Evolutionary conservation across 2,888 invertebrate species (phyloP).

Genomic region (Drosophila anomalipes): DNA sequence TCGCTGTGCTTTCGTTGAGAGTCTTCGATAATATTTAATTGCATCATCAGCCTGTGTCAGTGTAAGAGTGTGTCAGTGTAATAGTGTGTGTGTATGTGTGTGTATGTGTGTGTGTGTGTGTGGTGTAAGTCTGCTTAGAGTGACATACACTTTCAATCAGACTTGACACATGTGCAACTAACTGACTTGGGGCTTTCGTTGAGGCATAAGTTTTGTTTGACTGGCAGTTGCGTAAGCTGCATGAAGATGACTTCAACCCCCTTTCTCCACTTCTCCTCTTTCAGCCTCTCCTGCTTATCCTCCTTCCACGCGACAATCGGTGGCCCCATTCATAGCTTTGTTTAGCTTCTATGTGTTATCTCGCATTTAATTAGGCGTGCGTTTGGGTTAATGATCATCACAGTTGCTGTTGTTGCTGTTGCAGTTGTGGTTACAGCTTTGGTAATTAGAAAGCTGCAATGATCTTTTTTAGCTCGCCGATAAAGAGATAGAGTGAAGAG

Average conservation of each 20-base stretch:
- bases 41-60: slow-evolving; percentile 53
- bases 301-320: slow-evolving; percentile 44
- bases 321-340: slow-evolving; percentile 64
- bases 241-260: slow-evolving; percentile 27
- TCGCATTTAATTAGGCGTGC: slow-evolving; percentile 76
- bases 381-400: slow-evolving; percentile 59
- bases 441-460: slow-evolving; percentile 74
- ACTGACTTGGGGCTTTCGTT: slow-evolving; percentile 49
- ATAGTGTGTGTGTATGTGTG: neutral
- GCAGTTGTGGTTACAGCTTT: slow-evolving; percentile 50
- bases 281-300: neutral
- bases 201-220: slow-evolving; percentile 46
- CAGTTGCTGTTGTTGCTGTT: slow-evolving; percentile 22
- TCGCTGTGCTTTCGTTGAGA: slow-evolving; percentile 68
- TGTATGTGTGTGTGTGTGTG: neutral
- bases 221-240: slow-evolving; percentile 48
- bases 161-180: slow-evolving; percentile 41
- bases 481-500: slow-evolving; percentile 18
- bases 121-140: slow-evolving; percentile 7
- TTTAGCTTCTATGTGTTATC: slow-evolving; percentile 58
- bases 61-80: neutral
- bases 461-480: slow-evolving; percentile 30
- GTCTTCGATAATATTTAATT: slow-evolving; percentile 60
- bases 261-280: neutral
- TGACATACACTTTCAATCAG: slow-evolving; percentile 53